Percentiles rank a stretch among this genome's conserved stretches.
phyloP scores from a whole-genome alignment of 1,140 invertebrate genomes.

The Kradibia gibbosae region DNA sequence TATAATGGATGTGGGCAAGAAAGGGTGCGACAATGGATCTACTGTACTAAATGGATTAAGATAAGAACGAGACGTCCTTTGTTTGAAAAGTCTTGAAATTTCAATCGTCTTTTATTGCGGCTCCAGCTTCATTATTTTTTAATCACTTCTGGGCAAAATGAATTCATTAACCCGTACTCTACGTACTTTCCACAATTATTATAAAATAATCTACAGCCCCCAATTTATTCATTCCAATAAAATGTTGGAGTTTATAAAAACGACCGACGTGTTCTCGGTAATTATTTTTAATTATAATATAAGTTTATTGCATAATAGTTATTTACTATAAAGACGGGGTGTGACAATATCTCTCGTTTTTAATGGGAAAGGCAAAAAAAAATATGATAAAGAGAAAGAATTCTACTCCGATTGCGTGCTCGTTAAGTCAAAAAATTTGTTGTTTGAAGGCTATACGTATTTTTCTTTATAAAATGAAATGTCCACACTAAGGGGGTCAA shows the following conservation, averaged over 20 bases:
- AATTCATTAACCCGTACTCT: not conserved
- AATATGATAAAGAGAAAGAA: not conserved
- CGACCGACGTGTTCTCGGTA: not conserved
- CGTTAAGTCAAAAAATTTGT: constrained; percentile 38
- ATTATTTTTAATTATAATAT: constrained; percentile 7
- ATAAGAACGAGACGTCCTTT: not conserved
- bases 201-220: too few relatives aligned
- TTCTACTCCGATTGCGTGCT: constrained; percentile 18
- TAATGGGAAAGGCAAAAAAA: not conserved
- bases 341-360: not conserved
- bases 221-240: not conserved
- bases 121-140: not conserved
- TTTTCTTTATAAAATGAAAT: constrained; percentile 37
- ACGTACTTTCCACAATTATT: not conserved
- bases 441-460: not conserved
- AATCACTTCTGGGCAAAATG: not conserved
- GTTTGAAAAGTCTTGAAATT: not conserved
- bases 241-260: not conserved
- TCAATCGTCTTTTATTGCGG: not conserved
- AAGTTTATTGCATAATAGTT: not conserved
- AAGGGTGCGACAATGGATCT: not conserved
- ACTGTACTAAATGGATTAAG: constrained; percentile 14
- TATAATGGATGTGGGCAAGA: not conserved
- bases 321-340: not conserved
- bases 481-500: not conserved